Conservation (phyloP, 2,888 invertebrate genomes). For the Pyralis farinalis region DNA sequence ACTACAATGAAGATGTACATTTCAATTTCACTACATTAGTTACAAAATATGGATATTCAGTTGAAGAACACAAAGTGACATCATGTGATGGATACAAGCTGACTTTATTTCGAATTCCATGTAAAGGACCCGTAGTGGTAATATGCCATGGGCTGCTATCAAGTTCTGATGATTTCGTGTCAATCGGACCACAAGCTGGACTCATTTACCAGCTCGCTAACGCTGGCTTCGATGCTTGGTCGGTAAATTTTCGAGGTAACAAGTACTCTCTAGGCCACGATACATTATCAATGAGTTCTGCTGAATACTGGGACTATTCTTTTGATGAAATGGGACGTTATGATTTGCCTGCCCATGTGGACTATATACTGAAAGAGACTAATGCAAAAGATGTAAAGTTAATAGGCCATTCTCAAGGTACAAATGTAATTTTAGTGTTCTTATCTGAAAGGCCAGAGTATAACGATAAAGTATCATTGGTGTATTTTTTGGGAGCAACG, state of each 20-base stretch:
- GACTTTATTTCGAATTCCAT: not conserved
- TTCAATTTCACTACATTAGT: not conserved
- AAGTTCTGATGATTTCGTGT: not conserved
- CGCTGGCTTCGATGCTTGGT: constrained; percentile 84
- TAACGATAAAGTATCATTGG: constrained; percentile 69
- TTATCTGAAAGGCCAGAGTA: constrained; percentile 76
- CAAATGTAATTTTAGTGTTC: constrained; percentile 81
- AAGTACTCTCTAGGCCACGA: constrained; percentile 43
- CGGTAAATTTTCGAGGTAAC: constrained; percentile 88
- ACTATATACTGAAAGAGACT: constrained; percentile 33
- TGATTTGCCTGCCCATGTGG: constrained; percentile 88
- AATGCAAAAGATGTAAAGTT: not conserved
- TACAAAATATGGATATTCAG: too few species aligned
- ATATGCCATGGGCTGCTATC: not conserved
- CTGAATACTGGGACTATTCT: constrained; percentile 79
- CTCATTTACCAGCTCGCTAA: constrained; percentile 79
- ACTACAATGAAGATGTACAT: not conserved
- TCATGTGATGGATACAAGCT: not conserved
- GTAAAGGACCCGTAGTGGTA: not conserved
- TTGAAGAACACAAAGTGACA: too few species aligned
- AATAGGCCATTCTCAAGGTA: constrained; percentile 79
- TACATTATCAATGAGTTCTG: constrained; percentile 40
- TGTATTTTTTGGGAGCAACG: not conserved
- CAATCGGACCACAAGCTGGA: not conserved
- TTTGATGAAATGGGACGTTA: constrained; percentile 86